A percentile compares a stretch with the other conserved stretches of the same genome.
Conservation (phyloP, 2,113 vertebrate genomes). For the Peucedramus taeniatus region DNA sequence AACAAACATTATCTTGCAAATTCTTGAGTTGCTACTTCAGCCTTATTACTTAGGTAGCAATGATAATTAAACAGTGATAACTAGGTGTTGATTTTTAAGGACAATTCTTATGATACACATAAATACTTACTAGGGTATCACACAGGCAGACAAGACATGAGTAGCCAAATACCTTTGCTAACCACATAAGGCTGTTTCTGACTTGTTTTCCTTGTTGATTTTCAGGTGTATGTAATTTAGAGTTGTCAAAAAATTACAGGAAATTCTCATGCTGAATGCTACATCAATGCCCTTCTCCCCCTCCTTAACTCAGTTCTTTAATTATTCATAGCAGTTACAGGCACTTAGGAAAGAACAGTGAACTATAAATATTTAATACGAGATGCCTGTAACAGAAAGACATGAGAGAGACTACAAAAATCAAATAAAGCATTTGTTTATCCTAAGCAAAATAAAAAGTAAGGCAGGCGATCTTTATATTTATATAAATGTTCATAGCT, state of each 20-base stretch:
- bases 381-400: background rate
- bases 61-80: background rate
- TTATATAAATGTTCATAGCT: background rate
- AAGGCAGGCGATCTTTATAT: background rate
- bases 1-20: background rate
- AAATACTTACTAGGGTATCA: background rate
- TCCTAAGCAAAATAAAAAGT: background rate
- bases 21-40: background rate
- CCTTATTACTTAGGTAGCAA: background rate
- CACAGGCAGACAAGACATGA: background rate
- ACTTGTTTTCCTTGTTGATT: background rate
- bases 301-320: conserved; percentile 29
- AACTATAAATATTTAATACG: conserved; percentile 52
- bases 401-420: background rate
- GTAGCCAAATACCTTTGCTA: background rate
- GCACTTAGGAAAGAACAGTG: conserved; percentile 50
- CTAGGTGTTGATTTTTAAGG: background rate
- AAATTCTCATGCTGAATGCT: conserved; percentile 12
- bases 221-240: conserved; percentile 12
- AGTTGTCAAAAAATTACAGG: background rate
- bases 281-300: background rate
- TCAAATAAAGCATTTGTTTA: background rate
- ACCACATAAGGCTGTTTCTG: background rate
- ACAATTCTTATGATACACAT: background rate
- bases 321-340: conserved; percentile 50